Base-by-base conservation (phyloP, 2,888 invertebrate genomes). In the Sialis fuliginosa region DNA sequence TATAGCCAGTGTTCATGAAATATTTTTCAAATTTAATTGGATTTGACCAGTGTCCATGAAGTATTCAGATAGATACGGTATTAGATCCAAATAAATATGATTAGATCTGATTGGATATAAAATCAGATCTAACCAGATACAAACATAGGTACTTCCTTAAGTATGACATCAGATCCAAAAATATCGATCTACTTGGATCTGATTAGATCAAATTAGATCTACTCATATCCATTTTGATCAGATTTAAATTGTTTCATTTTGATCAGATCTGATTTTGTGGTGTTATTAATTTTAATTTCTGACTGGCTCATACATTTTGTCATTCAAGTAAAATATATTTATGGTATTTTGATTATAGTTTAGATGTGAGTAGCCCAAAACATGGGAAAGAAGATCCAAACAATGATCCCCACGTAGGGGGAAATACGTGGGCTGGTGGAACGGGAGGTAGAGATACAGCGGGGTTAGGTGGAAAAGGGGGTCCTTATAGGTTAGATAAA, bases 361-460 rank as follows among this genome's bases (percentile, higher is more conserved):
- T 72, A 56, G 81, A 81, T 58, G 76, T 80, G 5, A 77, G 79
- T 6, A 71, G 71, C 0, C 95, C 96, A 0, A 97, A 96, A 60
- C 83, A 90, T 61, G 97, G 96, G 2, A 92, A 93, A 65, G 76
- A 85, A 10, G 95, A 95, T 63, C 79, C 85, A 0, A 81, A 85
- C 9, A 88, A 89, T 58, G 78, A 85, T 41, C 93, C 95, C 0
- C 96, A 97, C 65, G 90, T 93, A 39, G 96, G 96, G 33, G 96
- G 96, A 1, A 92, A 92, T 61, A 90, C 85, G 0, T 97, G 96
- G 95, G 93, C 95, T 42, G 93, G 95, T 33, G 95, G 95, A 45
- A 87, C 83, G 7, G 93, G 91, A 34, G 93, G 92, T 22, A 70
- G 92, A 48, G 92, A 93, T 61, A 96, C 95, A 0, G 93, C 95